Evolutionary conservation across 2,113 vertebrate species (phyloP), one percentile per base, ranked within the genome.

Genomic region (Dunckerocampus dactyliophorus): DNA sequence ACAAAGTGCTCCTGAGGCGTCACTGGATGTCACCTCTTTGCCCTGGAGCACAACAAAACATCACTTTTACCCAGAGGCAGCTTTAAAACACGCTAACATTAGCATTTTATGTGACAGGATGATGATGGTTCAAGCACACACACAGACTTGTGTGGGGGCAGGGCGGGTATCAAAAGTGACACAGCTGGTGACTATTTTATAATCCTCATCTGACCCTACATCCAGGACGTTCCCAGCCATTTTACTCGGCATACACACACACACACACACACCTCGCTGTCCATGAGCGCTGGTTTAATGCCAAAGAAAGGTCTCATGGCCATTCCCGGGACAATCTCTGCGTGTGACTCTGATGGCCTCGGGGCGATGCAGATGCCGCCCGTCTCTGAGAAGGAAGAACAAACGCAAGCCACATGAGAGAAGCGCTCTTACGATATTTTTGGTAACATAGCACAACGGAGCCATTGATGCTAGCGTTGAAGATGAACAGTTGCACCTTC

Each of bases 221-320:
- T 54, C 28, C 28, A 19, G 17, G 52, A 28, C 24, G 52, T 34
- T 54, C 28, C 52, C 52, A 54, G 52, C 52, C 28, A n/a, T n/a
- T 8, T 54, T 37, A 54, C 4, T 8, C 17, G 5, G 37, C 63
- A 52, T 45, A 51, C 17, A 60, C 54, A 51, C 46, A 62, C 48
- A 52, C 42, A 49, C 22, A 50, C 62, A 49, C 54, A 56, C 80
- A 92, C 91, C 88, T 92, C 82, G n/a, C 86, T 73, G 8, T 93
- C 91, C 84, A 93, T 74, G 50, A 93, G 79, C 24, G 71, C 82
- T 2, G 91, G 92, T 47, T 76, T 83, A 64, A 93, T 92, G 60
- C 92, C 91, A 77, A 92, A 92, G 77, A 92, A 91, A 24, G 92
- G 90, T 78, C 91, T 89, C 91, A 92, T 92, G 51, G 91, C 92